Evolutionary conservation across 23 tunicate species (phyloP).

Genomic region (Styela clava): DNA sequence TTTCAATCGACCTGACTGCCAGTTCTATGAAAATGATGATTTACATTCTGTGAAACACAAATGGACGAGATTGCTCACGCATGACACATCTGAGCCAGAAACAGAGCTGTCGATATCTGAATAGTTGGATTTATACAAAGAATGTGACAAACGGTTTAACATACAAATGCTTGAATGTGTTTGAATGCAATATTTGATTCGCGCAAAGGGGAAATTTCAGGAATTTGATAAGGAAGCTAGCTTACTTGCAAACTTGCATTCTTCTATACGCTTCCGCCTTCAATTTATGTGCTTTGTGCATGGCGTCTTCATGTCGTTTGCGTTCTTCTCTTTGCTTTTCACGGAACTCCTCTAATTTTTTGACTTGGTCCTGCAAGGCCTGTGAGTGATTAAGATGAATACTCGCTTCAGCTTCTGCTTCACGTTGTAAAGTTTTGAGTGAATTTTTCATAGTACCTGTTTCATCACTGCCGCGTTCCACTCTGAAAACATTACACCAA

Average conservation of each 20-base stretch:
- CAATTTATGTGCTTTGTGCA: conserved; percentile 58
- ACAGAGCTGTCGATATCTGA: no score
- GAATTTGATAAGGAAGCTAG: no score
- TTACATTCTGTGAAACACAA: no score
- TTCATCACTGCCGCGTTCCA: conserved; percentile 30
- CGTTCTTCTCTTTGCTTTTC: conserved; percentile 82
- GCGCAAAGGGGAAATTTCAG: no score
- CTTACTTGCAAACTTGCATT: conserved; percentile 67
- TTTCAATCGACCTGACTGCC: no score
- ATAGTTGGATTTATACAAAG: no score
- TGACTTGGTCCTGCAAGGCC: conserved; percentile 40
- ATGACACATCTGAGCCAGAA: no score
- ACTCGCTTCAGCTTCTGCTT: conserved; percentile 68
- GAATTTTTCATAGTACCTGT: conserved; percentile 37
- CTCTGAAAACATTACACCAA: conserved; percentile 28
- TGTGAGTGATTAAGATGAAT: conserved; percentile 45
- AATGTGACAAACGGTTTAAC: no score
- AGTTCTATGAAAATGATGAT: no score
- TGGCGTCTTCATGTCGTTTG: conserved; percentile 53
- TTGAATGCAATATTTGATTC: no score
- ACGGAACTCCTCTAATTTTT: conserved; percentile 68
- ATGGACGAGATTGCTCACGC: no score
- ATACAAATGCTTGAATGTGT: no score
- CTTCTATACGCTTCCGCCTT: conserved; percentile 66
- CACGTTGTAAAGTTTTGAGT: conserved; percentile 41